Conservation (phyloP, 1,140 invertebrate species). For the Branchinecta lynchi region DNA sequence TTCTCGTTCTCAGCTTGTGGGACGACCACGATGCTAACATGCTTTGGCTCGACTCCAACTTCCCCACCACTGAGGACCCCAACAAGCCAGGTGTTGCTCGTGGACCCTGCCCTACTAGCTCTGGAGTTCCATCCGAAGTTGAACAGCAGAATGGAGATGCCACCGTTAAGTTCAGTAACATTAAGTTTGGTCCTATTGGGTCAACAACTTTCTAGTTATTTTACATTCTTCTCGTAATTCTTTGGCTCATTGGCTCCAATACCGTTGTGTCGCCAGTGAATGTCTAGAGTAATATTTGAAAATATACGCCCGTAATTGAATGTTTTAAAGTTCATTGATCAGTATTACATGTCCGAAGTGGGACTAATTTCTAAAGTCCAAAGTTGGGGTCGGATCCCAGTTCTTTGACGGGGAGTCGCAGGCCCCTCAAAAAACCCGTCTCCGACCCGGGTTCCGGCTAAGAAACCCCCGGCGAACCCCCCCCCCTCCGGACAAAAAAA, state of each 20-base stretch:
- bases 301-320: too few species aligned
- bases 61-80: conserved; percentile 20
- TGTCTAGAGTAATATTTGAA: too few species aligned
- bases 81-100: conserved; percentile 22
- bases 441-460: too few species aligned
- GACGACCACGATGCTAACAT: conserved; percentile 24
- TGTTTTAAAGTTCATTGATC: too few species aligned
- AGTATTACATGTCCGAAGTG: too few species aligned
- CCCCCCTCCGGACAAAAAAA: too few species aligned
- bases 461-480: too few species aligned
- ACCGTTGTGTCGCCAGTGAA: too few species aligned
- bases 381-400: too few species aligned
- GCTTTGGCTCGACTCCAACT: conserved; percentile 24
- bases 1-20: conserved; percentile 24
- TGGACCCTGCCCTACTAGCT: conserved; percentile 22
- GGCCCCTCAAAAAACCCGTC: too few species aligned
- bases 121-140: conserved; percentile 22
- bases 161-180: conserved; percentile 22
- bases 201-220: conserved; percentile 19
- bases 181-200: conserved; percentile 22
- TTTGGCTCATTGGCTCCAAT: background rate
- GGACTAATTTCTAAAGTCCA: too few species aligned
- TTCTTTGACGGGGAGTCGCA: too few species aligned
- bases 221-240: background rate
- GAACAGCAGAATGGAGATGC: conserved; percentile 20